Evolutionary conservation across 2,797 vertebrate species (phyloP).

Genomic region (Oreonectes daqikongensis): DNA sequence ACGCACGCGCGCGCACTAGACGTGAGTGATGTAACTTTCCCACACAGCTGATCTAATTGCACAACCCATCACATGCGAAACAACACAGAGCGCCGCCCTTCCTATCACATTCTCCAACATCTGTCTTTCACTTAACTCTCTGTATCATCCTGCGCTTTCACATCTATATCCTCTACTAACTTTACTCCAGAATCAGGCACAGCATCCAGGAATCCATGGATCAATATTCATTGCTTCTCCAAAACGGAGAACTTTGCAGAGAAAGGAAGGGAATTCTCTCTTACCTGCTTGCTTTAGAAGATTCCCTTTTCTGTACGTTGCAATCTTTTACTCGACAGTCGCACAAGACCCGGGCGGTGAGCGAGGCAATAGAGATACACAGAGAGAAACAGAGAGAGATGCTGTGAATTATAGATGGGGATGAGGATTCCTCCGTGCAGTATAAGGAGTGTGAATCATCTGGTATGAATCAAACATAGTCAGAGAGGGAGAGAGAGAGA

Average conservation of each 20-base stretch:
- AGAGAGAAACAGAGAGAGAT: constrained; percentile 10
- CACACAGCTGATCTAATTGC: constrained; percentile 21
- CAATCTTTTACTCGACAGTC: neutral
- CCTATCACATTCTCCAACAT: constrained; percentile 29
- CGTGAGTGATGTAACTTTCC: constrained; percentile 15
- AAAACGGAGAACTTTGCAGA: constrained; percentile 7
- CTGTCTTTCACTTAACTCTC: constrained; percentile 12
- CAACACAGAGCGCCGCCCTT: neutral
- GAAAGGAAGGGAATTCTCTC: constrained; percentile 26
- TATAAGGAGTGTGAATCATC: constrained; percentile 32
- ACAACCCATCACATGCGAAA: constrained; percentile 21
- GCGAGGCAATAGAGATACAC: constrained; percentile 5
- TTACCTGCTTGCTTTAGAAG: constrained; percentile 27
- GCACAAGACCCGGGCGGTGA: constrained; percentile 4
- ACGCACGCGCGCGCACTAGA: neutral
- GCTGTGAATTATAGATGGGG: constrained; percentile 27
- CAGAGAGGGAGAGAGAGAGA: constrained; percentile 5
- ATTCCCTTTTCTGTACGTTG: neutral
- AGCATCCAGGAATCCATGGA: neutral
- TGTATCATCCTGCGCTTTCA: neutral
- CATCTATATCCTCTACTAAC: constrained; percentile 19
- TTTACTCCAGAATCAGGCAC: neutral
- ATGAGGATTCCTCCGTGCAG: constrained; percentile 25
- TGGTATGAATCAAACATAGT: constrained; percentile 40
- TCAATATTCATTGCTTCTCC: neutral